These are phyloP conservation scores for Macrobrachium nipponense DNA, from an alignment of 1,140 invertebrate species.

Conservation along the genomic window DNA sequence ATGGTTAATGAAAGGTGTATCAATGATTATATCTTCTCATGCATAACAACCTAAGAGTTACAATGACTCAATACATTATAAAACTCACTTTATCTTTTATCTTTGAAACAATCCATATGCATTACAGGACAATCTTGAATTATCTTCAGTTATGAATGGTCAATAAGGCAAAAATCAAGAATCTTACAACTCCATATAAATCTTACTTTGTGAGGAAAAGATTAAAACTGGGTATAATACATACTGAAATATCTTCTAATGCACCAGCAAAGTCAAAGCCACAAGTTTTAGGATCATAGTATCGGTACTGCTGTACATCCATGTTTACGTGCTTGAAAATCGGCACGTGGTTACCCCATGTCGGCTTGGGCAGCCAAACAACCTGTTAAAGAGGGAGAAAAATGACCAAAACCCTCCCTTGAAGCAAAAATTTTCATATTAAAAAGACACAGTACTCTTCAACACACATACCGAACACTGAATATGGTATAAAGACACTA, in stretches of 20 bases:
- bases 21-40: no score
- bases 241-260: conserved; percentile 90
- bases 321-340: conserved; percentile 92
- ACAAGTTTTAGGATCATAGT: conserved; percentile 96
- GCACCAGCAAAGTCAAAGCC: conserved; percentile 94
- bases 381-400: conserved; percentile 68
- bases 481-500: no score
- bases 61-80: no score
- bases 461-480: no score
- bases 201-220: neutral
- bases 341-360: conserved; percentile 98
- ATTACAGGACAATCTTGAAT: no score
- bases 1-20: no score
- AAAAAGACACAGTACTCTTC: no score
- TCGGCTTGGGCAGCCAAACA: conserved; percentile 93
- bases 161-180: no score
- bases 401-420: neutral
- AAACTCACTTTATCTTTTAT: no score
- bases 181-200: neutral
- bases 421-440: neutral
- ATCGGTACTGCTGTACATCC: conserved; percentile 90
- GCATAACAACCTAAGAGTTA: no score
- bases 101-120: no score
- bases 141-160: no score
- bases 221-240: conserved; percentile 66